Evolutionary conservation across 1,140 invertebrate genomes (phyloP), one percentile per base, ranked within the genome.

Genomic region (Trachelipus rathkii): DNA sequence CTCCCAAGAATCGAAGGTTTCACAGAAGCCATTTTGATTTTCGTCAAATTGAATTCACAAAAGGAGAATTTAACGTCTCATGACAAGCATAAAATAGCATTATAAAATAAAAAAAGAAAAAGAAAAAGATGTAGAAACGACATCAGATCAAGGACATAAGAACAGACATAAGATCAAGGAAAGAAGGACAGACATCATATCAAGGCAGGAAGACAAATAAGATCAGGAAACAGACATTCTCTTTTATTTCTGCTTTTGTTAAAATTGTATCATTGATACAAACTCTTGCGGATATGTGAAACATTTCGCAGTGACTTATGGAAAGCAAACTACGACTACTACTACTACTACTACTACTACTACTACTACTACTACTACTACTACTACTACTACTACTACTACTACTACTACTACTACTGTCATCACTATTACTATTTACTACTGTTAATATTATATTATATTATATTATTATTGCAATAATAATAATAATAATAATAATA

Each of bases 331-430:
- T 67, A 9, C 60, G 8, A 67, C 66, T 66, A 9, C 66, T 67
- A 71, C 1, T 24, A 23, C 21, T 71, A 23, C 70, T 71, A 11
- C 70, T 15, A 71, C 70, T 71, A 23, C 69, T 71, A 10, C 10
- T 71, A 10, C 69, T 71, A 24, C 69, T 71, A 10, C 69, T 71
- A 10, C 69, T 10, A 71, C 3, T 71, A 71, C 3, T 10, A 3
- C 69, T 71, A 10, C 3, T 10, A 10, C 69, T 3, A 5, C 69
- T 71, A 10, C 69, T 71, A 71, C 10, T 71, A 10, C 69, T 71
- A 10, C 69, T 3, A 3, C 11, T 71, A 10, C 69, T 71, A 71
- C 10, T 71, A 10, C 11, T 10, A 10, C 11, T 71, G 10, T 24
- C 21, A 9, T 21, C 21, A 9, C 60, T 66, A 66, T 21, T n/a